Conservation (phyloP, 1,140 invertebrate genomes). For the Philotrypesis tridentata region DNA sequence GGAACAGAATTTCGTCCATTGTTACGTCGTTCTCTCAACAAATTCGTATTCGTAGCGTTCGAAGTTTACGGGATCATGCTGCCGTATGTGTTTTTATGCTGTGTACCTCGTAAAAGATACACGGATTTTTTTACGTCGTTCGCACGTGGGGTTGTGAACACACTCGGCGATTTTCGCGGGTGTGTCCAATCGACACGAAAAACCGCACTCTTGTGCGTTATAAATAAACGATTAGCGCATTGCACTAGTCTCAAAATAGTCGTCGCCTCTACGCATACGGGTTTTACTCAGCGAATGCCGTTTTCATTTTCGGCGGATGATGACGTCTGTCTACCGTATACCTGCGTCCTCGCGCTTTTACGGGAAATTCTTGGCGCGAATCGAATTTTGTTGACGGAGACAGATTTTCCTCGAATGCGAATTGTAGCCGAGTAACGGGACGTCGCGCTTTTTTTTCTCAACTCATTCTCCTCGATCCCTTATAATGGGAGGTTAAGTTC, state of each 20-base stretch:
- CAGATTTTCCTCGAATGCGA: neutral
- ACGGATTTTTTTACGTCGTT: slow-evolving; percentile 16
- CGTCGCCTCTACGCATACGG: slow-evolving; percentile 11
- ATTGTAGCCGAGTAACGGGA: neutral
- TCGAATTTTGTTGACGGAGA: neutral
- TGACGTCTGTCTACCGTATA: too few species aligned
- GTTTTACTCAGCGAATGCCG: slow-evolving; percentile 6
- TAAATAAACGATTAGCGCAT: slow-evolving; percentile 72
- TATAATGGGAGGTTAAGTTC: neutral
- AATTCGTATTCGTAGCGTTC: slow-evolving; percentile 22
- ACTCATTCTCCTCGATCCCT: neutral
- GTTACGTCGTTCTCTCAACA: slow-evolving; percentile 44
- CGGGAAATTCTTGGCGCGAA: neutral
- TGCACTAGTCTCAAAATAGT: slow-evolving; percentile 66
- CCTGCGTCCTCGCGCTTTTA: neutral
- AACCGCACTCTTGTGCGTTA: slow-evolving; percentile 63
- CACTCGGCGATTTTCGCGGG: slow-evolving; percentile 4
- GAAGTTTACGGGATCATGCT: neutral
- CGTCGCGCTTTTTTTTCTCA: neutral
- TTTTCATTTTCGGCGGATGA: slow-evolving; percentile 25
- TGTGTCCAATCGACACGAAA: slow-evolving; percentile 49
- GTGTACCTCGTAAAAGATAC: neutral
- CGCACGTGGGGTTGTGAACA: neutral
- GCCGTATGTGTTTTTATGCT: neutral
- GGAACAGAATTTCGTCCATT: slow-evolving; percentile 72